Base-by-base conservation (phyloP, 2,797 vertebrate genomes). In the Cyprinodon diabolis region DNA sequence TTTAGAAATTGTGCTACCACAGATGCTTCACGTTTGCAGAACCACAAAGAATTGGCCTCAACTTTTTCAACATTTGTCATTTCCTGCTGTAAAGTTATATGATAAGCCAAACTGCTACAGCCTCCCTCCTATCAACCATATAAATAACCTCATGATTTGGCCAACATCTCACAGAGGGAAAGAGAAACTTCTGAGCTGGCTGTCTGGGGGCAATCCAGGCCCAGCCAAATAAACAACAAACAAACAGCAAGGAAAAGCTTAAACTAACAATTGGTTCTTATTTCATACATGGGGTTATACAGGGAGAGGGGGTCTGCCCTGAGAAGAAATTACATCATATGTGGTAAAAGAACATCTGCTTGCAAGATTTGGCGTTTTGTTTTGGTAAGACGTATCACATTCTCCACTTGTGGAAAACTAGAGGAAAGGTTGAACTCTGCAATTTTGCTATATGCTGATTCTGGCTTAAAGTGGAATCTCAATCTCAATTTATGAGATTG, bases 181-280 rank as follows among this genome's bases (percentile, higher is more conserved):
- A 21, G 66, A 66, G 71, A 88, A 81, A 89, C 85, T 54, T 72
- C 75, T 82, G 86, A 86, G 83, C 81, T 77, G 80, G 80, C 62
- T 83, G 81, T 89, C 87, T 76, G 80, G 86, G 93, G 84, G 91
- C 88, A 93, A 94, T 94, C 93, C 90, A 89, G 82, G 60, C 78
- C 84, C 86, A 81, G 90, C 90, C 88, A 93, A 94, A 94, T 87
- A 95, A 95, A 93, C 93, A 84, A 80, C 11, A 30, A 77, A 84
- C 84, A 90, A 76, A 66, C 76, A 80, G 86, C 17, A 81, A 90
- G 89, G 88, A 93, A 90, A 94, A 87, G 89, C 90, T 93, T 88
- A 86, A 72, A 90, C 88, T 93, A 95, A 95, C 95, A 95, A 94
- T 94, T 94, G 93, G 92, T 93, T 93, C 90, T 91, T 80, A 90